Conservation (phyloP, 2,888 invertebrate species). For the Xylocampa areola region DNA sequence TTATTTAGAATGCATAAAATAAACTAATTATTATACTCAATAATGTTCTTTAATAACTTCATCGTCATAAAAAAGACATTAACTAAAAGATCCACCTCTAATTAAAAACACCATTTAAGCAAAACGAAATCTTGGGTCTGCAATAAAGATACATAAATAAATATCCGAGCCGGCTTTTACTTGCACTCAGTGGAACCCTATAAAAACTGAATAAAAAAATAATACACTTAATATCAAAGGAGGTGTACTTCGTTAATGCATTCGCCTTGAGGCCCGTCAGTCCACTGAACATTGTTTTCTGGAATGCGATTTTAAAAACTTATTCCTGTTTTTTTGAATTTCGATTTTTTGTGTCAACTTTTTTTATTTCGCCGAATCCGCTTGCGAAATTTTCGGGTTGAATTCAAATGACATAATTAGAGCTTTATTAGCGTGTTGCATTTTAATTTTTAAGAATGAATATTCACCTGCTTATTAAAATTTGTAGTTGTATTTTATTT, state of each 20-base stretch:
- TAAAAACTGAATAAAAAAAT: constrained; percentile 78
- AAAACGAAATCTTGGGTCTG: not conserved
- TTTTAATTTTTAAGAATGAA: constrained; percentile 29
- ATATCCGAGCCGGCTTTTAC: constrained; percentile 1
- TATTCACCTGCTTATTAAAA: constrained; percentile 15
- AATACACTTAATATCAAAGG: constrained; percentile 88
- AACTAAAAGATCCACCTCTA: too few species aligned
- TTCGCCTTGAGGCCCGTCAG: constrained; percentile 87
- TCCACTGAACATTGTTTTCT: constrained; percentile 86
- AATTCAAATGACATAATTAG: constrained; percentile 73
- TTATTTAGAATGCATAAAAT: too few species aligned
- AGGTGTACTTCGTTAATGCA: constrained; percentile 89
- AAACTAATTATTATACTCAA: too few species aligned
- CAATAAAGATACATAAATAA: not conserved
- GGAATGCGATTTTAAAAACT: constrained; percentile 85
- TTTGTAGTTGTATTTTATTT: not conserved
- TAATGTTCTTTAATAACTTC: too few species aligned
- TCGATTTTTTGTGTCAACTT: constrained; percentile 47
- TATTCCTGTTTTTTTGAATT: constrained; percentile 70
- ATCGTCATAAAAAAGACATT: too few species aligned
- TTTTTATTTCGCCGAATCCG: constrained; percentile 76
- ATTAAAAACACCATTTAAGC: too few species aligned
- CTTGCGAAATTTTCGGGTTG: constrained; percentile 65
- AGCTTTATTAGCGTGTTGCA: constrained; percentile 51
- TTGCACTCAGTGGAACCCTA: constrained; percentile 54